Evolutionary conservation across 2,113 vertebrate genomes (phyloP).

Genomic region (Entomyzon cyanotis): DNA sequence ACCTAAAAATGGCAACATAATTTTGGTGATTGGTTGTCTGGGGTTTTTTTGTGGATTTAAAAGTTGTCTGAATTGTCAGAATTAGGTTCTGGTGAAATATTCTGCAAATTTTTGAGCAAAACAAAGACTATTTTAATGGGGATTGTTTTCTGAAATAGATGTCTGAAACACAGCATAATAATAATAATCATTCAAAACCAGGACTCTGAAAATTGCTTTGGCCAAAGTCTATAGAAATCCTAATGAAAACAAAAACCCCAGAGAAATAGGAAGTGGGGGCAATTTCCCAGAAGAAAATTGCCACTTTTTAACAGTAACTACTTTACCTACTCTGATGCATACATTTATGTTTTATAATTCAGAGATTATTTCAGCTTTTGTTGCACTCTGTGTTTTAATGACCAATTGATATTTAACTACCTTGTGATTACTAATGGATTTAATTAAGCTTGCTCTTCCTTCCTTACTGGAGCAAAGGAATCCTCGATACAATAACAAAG

Average conservation of each 20-base stretch:
- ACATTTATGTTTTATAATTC: neutral
- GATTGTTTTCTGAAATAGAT: neutral
- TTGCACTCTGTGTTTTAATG: neutral
- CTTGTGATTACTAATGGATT: neutral
- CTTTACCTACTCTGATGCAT: neutral
- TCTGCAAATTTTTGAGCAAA: neutral
- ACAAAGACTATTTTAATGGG: neutral
- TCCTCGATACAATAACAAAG: neutral
- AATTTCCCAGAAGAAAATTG: neutral
- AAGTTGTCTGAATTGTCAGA: neutral
- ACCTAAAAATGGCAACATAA: neutral
- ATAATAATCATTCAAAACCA: neutral
- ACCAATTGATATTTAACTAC: neutral
- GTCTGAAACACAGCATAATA: no score
- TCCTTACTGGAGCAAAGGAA: neutral
- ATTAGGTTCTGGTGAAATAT: neutral
- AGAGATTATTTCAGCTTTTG: neutral
- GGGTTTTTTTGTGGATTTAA: neutral
- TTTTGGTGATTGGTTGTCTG: neutral
- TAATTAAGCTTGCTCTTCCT: neutral
- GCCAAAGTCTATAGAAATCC: neutral
- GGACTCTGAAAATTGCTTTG: neutral
- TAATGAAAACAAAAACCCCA: neutral
- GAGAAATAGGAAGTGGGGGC: neutral
- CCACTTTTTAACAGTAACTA: neutral